These are phyloP conservation scores for Microtus ochrogaster DNA, from an alignment of 2,113 vertebrate genomes.

Conservation along the genomic window DNA sequence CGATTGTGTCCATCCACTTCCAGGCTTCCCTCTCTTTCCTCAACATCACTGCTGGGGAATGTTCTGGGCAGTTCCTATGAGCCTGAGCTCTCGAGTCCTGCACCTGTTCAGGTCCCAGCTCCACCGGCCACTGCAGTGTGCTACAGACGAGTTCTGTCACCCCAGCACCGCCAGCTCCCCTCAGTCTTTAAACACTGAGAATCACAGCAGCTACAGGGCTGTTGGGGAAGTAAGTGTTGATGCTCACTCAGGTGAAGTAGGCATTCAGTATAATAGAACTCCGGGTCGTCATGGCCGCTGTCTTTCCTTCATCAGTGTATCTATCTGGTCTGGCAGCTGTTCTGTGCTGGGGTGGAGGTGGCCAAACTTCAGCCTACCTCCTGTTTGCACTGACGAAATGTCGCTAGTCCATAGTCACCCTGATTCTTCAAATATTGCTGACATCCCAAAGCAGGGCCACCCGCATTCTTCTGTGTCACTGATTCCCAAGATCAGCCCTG, in stretches of 20 bases:
- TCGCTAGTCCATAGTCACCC: background rate
- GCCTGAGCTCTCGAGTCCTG: background rate
- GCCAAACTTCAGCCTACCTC: too few relatives aligned
- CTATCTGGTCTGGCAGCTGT: background rate
- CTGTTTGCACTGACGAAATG: background rate
- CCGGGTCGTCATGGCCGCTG: accelerated
- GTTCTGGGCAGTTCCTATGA: background rate
- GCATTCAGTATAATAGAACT: accelerated
- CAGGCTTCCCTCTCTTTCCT: background rate
- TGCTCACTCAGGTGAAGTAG: background rate
- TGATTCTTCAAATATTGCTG: background rate
- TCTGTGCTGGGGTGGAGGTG: background rate
- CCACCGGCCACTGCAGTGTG: accelerated
- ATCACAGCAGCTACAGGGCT: background rate
- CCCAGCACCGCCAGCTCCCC: background rate
- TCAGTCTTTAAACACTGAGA: background rate
- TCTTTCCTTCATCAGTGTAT: background rate
- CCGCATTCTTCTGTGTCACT: background rate
- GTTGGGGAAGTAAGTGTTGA: background rate
- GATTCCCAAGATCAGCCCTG: background rate
- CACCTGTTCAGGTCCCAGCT: background rate
- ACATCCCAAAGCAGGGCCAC: background rate
- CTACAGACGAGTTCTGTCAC: too few relatives aligned
- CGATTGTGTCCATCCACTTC: background rate
- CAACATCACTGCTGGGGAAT: background rate